phyloP scores from a whole-genome alignment of 2,797 vertebrate species.

The Sebastiscus albofasciatus region DNA sequence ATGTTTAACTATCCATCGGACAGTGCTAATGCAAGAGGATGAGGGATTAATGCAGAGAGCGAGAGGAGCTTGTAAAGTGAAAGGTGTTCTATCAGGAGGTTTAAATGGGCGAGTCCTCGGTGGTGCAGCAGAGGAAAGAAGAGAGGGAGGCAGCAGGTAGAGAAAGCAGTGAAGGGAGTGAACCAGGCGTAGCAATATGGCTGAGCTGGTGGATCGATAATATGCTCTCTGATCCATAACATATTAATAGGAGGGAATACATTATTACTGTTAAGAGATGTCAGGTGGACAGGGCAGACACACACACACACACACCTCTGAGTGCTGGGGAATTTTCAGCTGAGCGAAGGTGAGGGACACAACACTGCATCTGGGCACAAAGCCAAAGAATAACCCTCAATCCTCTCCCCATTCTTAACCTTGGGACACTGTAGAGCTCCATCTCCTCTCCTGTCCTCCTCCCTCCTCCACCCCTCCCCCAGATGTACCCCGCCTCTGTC shows the following conservation, averaged over 20 bases:
- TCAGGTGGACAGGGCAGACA: slow-evolving; percentile 47
- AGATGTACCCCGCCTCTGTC: slow-evolving; percentile 40
- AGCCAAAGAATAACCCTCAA: slow-evolving; percentile 52
- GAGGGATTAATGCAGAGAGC: background rate
- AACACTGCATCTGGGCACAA: slow-evolving; percentile 58
- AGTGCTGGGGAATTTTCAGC: slow-evolving; percentile 47
- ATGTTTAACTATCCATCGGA: background rate
- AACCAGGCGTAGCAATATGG: slow-evolving; percentile 32
- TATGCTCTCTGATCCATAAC: slow-evolving; percentile 70
- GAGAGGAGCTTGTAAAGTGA: background rate
- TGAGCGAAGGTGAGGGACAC: slow-evolving; percentile 63
- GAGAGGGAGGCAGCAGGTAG: background rate
- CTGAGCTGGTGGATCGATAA: slow-evolving; percentile 68
- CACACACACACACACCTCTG: slow-evolving; percentile 25
- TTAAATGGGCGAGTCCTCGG: background rate
- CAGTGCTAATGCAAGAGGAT: background rate
- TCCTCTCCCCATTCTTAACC: slow-evolving; percentile 4
- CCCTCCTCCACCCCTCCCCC: background rate
- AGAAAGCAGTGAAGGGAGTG: slow-evolving; percentile 6
- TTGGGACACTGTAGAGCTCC: slow-evolving; percentile 3
- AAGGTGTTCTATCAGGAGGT: background rate
- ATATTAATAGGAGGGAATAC: slow-evolving; percentile 74
- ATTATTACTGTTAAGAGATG: slow-evolving; percentile 79
- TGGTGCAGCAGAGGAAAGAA: slow-evolving; percentile 11
- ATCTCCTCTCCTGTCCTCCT: background rate